Evolutionary conservation across 1,140 invertebrate genomes (phyloP).

Genomic region (Drosophila nigrodunni): DNA sequence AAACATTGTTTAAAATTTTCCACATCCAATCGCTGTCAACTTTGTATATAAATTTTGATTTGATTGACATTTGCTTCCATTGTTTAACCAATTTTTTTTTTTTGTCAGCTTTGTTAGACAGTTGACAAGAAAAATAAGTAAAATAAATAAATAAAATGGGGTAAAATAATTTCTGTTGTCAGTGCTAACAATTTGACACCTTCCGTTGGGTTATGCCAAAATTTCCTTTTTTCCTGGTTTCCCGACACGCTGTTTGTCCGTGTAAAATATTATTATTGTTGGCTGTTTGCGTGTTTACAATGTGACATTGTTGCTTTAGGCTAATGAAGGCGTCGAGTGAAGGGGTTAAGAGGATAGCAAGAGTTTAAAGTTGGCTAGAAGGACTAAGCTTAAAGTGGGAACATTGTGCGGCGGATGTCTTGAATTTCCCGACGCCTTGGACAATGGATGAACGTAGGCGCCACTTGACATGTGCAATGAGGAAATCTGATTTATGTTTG

Average conservation of each 20-base stretch:
- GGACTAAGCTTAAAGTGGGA: background rate
- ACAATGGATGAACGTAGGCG: conserved; percentile 13
- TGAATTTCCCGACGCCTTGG: background rate
- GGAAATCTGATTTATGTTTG: conserved; percentile 62
- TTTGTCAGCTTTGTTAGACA: conserved; percentile 27
- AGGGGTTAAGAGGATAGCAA: background rate
- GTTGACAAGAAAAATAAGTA: conserved; percentile 32
- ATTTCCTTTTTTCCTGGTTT: conserved; percentile 18
- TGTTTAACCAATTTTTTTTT: conserved; percentile 19
- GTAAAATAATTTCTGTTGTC: conserved; percentile 68
- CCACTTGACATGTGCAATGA: conserved; percentile 43
- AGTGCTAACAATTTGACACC: conserved; percentile 64
- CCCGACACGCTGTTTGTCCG: conserved; percentile 49
- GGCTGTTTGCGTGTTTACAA: conserved; percentile 34
- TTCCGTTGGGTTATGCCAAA: conserved; percentile 17
- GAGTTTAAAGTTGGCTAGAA: background rate
- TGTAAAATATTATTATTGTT: conserved; percentile 77
- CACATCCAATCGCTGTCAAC: no score
- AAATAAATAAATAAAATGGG: conserved; percentile 37
- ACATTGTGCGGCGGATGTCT: conserved; percentile 1
- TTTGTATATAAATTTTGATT: conserved; percentile 12
- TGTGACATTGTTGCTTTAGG: conserved; percentile 39
- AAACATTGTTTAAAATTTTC: background rate
- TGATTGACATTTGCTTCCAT: conserved; percentile 11
- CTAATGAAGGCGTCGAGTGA: conserved; percentile 56